These are phyloP conservation scores for Dicyema japonicum DNA, from an alignment of 1,140 invertebrate species.

Conservation along the genomic window DNA sequence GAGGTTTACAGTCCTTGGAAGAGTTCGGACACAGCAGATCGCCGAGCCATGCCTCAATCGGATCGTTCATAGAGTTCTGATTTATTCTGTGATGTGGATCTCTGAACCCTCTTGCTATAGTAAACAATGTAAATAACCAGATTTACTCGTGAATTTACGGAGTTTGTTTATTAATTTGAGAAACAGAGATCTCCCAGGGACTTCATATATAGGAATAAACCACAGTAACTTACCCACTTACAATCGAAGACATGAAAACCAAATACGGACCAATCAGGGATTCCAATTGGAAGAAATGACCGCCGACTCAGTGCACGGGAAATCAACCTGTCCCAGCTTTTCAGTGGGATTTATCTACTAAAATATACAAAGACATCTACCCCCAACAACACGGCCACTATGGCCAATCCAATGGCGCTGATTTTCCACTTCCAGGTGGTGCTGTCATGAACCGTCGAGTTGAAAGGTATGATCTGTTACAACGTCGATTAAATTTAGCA, in stretches of 20 bases:
- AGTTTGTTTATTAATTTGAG: slow-evolving; percentile 61
- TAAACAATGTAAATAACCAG: not conserved
- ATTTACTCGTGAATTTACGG: slow-evolving; percentile 1
- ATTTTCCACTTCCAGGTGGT: slow-evolving; percentile 76
- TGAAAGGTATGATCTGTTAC: slow-evolving; percentile 60
- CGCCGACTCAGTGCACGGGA: slow-evolving; percentile 83
- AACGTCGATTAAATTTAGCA: slow-evolving; percentile 68
- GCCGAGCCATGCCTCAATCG: slow-evolving; percentile 65
- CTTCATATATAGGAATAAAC: slow-evolving; percentile 41
- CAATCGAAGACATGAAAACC: slow-evolving; percentile 74
- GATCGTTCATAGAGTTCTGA: slow-evolving; percentile 52
- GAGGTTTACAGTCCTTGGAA: slow-evolving; percentile 22
- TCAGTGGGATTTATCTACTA: slow-evolving; percentile 3
- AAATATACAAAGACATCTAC: slow-evolving; percentile 21
- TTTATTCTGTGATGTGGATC: slow-evolving; percentile 47
- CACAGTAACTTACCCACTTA: slow-evolving; percentile 37
- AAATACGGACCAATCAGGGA: slow-evolving; percentile 58
- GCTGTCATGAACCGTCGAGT: slow-evolving; percentile 66
- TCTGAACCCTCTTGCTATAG: not conserved
- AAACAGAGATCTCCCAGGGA: slow-evolving; percentile 70
- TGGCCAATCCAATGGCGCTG: slow-evolving; percentile 65
- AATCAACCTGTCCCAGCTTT: slow-evolving; percentile 56
- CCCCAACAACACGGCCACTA: slow-evolving; percentile 49
- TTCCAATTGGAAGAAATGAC: slow-evolving; percentile 67
- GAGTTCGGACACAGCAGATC: slow-evolving; percentile 57